Evolutionary conservation across 2,888 invertebrate genomes (phyloP), one percentile per base, ranked within the genome.

Genomic region (Reticulitermes lucifugus): DNA sequence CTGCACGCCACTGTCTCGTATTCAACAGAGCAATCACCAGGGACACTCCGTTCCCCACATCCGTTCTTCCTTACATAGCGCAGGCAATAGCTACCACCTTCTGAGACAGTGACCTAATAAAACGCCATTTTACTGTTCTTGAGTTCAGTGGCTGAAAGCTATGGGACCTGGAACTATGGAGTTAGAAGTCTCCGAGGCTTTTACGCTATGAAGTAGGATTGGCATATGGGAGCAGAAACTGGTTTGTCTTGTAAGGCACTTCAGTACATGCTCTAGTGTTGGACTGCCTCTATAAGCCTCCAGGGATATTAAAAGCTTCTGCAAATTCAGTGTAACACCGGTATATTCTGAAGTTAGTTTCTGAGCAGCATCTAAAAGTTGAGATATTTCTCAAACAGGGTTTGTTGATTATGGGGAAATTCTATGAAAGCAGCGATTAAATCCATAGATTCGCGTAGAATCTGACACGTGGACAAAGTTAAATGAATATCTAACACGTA

Each of bases 121-220:
- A 73, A 35, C 73, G 29, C 12, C 25, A 10, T 73, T 73, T 73
- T 73, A 73, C 41, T 73, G 41, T 73, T 73, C 41, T 73, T 29
- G 73, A 29, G 41, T 73, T 73, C 73, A 9, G 73, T 73, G 29
- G 73, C 73, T 73, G 22, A 73, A 73, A 73, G 73, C 73, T 73
- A 41, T 41, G 73, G 73, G 73, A 41, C 73, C n/a, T 70, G 70
- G 29, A 25, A 70, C 12, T 55, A 55, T 14, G 41, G 21, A 73
- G 41, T 21, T 73, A 21, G 35, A 41, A 73, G 6, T 73, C 73
- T 41, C 73, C 6, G 21, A 73, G 73, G 73, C 35, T 7, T 41
- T 73, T 3, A 41, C 21, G 10, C 65, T 65, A n/a, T n/a, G 12
- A n/a, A 55, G 55, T 55, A 55, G 55, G 18, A 55, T 4, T 55